A percentile compares a stretch with the other conserved stretches of the same genome.
Conservation (phyloP, 1,140 invertebrate species). For the Lepidostoma basale region DNA sequence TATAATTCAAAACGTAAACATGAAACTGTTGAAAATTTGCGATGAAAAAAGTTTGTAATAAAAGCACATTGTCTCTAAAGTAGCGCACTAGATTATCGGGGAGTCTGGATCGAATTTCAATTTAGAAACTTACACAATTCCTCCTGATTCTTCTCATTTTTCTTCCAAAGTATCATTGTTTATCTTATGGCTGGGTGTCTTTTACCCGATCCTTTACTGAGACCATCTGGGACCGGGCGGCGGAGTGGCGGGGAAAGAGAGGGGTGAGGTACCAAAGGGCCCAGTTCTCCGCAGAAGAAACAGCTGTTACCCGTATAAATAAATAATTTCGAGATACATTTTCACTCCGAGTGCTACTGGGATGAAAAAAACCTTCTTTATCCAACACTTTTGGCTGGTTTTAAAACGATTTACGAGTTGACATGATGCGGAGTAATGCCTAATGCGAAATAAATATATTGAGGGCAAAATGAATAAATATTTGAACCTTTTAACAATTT, state of each 20-base stretch:
- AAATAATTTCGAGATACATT: slow-evolving; percentile 17
- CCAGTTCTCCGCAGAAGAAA: slow-evolving; percentile 1
- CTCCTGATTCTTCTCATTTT: slow-evolving; percentile 2
- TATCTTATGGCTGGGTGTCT: slow-evolving; percentile 18
- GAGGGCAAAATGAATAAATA: too few relatives aligned
- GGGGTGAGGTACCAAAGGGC: slow-evolving; percentile 3
- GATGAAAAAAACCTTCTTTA: not conserved
- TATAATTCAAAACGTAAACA: too few relatives aligned
- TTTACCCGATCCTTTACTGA: slow-evolving; percentile 3
- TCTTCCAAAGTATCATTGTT: slow-evolving; percentile 23
- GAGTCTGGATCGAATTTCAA: slow-evolving; percentile 2
- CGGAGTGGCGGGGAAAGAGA: not conserved
- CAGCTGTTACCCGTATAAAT: slow-evolving; percentile 26
- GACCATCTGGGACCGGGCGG: slow-evolving; percentile 15
- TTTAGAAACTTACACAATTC: slow-evolving; percentile 2
- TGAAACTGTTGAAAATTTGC: too few relatives aligned
- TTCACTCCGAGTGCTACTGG: slow-evolving; percentile 1
- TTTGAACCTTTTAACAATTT: too few relatives aligned
- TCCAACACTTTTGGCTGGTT: not conserved
- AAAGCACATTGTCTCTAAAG: not conserved
- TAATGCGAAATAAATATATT: too few relatives aligned
- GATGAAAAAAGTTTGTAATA: too few relatives aligned
- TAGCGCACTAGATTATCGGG: slow-evolving; percentile 5
- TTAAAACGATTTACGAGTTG: not conserved
- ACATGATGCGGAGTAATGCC: too few relatives aligned